Evolutionary conservation across 2,113 vertebrate species (phyloP).

Genomic region (Quiscalus mexicanus): DNA sequence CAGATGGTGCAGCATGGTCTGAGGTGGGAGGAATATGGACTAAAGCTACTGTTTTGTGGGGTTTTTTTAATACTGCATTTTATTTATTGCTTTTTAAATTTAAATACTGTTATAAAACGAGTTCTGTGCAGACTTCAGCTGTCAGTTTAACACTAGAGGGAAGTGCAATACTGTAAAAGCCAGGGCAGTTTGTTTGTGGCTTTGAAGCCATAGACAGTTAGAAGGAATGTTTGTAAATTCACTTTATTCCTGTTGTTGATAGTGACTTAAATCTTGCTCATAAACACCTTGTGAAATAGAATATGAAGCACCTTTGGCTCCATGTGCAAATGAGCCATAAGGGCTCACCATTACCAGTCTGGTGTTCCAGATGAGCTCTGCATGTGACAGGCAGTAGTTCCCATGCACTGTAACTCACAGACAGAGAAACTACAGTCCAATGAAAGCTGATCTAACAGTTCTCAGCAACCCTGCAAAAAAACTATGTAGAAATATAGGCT

Average conservation of each 20-base stretch:
- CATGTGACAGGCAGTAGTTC: not conserved
- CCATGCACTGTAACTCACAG: not conserved
- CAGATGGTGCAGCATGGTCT: not conserved
- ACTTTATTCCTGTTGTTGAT: not conserved
- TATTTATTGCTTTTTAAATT: slow-evolving; percentile 5
- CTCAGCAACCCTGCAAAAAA: not conserved
- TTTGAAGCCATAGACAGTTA: not conserved
- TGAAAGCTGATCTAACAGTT: not conserved
- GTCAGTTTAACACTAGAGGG: not conserved
- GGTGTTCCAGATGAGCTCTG: not conserved
- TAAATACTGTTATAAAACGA: not conserved
- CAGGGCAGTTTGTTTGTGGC: not conserved
- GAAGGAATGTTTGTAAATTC: not conserved
- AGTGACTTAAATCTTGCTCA: not conserved
- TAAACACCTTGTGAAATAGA: not conserved
- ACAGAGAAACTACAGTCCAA: not conserved
- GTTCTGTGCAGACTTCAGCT: not conserved
- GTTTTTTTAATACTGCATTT: not conserved
- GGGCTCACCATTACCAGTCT: not conserved
- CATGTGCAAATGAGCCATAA: not conserved
- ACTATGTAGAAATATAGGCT: not conserved
- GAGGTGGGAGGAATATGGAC: not conserved
- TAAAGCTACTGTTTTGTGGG: not conserved
- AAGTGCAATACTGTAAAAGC: slow-evolving; percentile 34
- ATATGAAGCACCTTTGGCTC: not conserved